Evolutionary conservation across 2,888 invertebrate species (phyloP), one percentile per base, ranked within the genome.

Genomic region (Rhagophthalmus giganteus): DNA sequence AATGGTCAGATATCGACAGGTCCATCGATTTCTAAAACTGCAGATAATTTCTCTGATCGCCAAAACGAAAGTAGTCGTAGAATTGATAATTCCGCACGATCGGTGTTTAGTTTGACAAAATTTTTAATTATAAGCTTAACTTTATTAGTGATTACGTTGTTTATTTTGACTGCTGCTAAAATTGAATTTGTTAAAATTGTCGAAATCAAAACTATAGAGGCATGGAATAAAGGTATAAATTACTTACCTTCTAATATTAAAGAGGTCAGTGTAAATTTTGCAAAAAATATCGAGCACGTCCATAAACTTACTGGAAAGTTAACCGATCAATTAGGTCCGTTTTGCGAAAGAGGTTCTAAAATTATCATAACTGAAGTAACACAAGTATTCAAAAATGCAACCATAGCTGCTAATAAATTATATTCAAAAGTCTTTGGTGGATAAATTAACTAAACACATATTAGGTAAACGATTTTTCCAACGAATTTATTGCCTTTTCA

Each of bases 111-210:
- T 34, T 48, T 55, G 24, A 40, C 56, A 27, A 52, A 46, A 45
- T 52, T 54, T 7, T 16, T 59, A 7, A 13, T 55, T 7, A 5
- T 40, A 11, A 9, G 49, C 1, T 28, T 50, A n/a, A 37, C 58
- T 11, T 39, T 58, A 9, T 47, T 55, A 20, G 55, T 42, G 13
- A 31, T 58, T 25, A 10, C 39, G 24, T 34, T 67, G 2, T 69
- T 68, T 50, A 37, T 66, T 8, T 51, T 63, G 26, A 67, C 67
- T 15, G 61, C 70, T 5, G 49, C 64, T 15, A 63, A 67, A 44
- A 45, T 55, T 35, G 35, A 63, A 40, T 35, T 33, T 15, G 56
- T 65, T 3, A 24, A 54, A 10, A 25, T 53, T 25, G 27, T 69
- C n/a, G 64, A 67, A 57, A 41, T 57, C n/a, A 50, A 50, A 14